phyloP scores from a whole-genome alignment of 2,113 vertebrate genomes.

The Forbesichthys agassizii region DNA sequence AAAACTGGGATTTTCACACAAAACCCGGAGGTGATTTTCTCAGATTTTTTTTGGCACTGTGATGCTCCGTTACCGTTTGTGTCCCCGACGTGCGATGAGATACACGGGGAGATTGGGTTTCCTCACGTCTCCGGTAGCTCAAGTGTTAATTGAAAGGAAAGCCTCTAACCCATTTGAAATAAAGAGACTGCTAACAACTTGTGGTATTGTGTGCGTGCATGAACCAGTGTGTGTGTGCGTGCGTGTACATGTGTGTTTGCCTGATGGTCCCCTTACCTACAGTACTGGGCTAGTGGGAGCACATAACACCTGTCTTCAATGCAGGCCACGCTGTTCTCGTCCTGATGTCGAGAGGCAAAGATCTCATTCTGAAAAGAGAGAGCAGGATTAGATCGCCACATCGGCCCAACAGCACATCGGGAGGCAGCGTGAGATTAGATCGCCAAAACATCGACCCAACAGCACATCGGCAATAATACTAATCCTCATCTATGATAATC shows the following conservation, averaged over 20 bases:
- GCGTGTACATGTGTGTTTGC: conserved; percentile 12
- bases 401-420: conserved; percentile 4
- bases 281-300: conserved; percentile 97
- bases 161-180: background rate
- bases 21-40: background rate
- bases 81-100: conserved; percentile 23
- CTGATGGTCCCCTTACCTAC: conserved; percentile 81
- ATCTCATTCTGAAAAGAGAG: conserved; percentile 91
- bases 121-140: conserved; percentile 4
- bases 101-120: conserved; percentile 14
- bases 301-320: conserved; percentile 99
- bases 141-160: conserved; percentile 35
- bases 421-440: background rate
- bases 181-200: background rate
- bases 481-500: no score
- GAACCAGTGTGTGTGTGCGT: background rate
- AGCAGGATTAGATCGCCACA: conserved; percentile 54
- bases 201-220: background rate
- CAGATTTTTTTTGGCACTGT: background rate
- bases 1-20: background rate
- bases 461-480: no score
- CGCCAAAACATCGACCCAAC: no score
- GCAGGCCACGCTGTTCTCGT: conserved; percentile 99
- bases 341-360: conserved; percentile 97
- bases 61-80: background rate